phyloP scores from a whole-genome alignment of 2,797 vertebrate species.

The Chelidonichthys spinosus region DNA sequence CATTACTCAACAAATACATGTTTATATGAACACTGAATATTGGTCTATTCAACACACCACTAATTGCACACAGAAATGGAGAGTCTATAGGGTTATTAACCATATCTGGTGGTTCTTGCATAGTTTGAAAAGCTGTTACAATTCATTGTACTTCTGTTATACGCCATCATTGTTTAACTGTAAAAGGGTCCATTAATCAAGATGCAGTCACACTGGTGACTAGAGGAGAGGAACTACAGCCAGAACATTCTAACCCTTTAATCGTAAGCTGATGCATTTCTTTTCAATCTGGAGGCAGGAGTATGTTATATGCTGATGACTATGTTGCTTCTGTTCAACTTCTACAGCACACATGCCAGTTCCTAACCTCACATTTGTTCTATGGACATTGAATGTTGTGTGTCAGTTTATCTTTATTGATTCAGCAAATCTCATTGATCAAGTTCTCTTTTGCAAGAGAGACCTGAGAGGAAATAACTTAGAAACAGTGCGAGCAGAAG shows the following conservation, averaged over 20 bases:
- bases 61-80: no score
- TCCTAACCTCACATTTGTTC: neutral
- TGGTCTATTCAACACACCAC: no score
- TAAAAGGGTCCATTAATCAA: neutral
- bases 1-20: no score
- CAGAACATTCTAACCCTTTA: neutral
- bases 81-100: no score
- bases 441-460: neutral
- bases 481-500: neutral
- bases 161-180: no score
- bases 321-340: neutral
- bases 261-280: neutral
- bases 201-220: neutral
- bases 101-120: no score
- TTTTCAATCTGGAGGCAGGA: neutral
- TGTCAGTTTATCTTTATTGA: neutral
- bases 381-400: neutral
- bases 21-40: no score
- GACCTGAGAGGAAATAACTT: neutral
- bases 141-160: no score
- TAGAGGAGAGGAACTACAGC: conserved; percentile 8
- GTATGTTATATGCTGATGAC: conserved; percentile 1
- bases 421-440: neutral
- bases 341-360: neutral
- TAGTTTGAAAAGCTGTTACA: no score